These are phyloP conservation scores for Drosophila athabasca DNA, from an alignment of 1,140 invertebrate species.

Conservation along the genomic window DNA sequence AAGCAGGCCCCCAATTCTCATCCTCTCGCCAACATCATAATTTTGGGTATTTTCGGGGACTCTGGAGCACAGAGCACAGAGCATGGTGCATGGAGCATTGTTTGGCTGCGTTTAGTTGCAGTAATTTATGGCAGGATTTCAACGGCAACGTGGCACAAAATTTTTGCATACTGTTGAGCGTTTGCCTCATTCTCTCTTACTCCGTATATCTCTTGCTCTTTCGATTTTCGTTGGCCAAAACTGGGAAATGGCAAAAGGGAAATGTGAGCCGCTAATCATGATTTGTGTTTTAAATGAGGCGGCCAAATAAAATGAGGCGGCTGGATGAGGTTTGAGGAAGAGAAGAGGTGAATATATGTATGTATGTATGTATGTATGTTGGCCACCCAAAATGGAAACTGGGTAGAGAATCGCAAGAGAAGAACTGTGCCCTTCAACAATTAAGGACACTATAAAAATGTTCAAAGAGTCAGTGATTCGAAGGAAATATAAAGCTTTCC, in stretches of 20 bases:
- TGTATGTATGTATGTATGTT: too few species aligned
- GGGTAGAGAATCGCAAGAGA: not conserved
- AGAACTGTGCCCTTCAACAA: too few species aligned
- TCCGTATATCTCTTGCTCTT: not conserved
- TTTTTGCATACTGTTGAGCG: conserved; percentile 40
- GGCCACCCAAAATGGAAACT: not conserved
- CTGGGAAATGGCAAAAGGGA: conserved; percentile 46
- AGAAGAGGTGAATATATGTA: not conserved
- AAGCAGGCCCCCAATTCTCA: not conserved
- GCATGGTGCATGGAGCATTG: conserved; percentile 41
- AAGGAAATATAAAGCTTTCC: too few species aligned
- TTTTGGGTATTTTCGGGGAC: conserved; percentile 61
- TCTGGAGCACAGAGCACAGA: conserved; percentile 16
- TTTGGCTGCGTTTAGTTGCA: conserved; percentile 59
- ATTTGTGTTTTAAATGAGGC: conserved; percentile 70
- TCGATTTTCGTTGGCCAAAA: conserved; percentile 14
- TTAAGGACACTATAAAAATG: too few species aligned
- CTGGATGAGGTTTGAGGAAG: conserved; percentile 1
- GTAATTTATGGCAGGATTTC: conserved; percentile 59
- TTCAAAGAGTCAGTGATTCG: too few species aligned
- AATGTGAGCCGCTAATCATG: conserved; percentile 63
- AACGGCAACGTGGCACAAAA: conserved; percentile 33
- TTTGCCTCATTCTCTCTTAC: conserved; percentile 11
- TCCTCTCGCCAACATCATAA: conserved; percentile 49
- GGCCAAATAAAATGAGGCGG: conserved; percentile 3